These are phyloP conservation scores for Proctacanthus coquilletti DNA, from an alignment of 1,140 invertebrate genomes.

Conservation along the genomic window DNA sequence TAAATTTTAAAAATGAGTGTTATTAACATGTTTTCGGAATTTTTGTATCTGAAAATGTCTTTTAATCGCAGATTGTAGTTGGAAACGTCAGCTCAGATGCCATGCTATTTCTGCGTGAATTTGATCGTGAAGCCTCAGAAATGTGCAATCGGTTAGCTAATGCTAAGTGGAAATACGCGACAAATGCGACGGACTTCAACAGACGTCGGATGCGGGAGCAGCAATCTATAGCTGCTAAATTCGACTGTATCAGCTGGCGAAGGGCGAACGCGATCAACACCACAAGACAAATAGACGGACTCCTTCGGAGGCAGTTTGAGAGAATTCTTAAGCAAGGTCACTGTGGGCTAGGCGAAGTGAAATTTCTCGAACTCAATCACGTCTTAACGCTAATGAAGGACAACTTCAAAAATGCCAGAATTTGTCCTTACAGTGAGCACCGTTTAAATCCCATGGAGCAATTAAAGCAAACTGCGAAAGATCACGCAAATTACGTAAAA, in stretches of 20 bases:
- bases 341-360: conserved; percentile 54
- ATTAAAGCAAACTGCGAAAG: no score
- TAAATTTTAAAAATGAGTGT: no score
- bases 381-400: conserved; percentile 68
- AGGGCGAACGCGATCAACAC: conserved; percentile 51
- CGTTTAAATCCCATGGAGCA: no score
- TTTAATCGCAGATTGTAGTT: no score
- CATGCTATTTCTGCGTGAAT: conserved; percentile 52
- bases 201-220: conserved; percentile 54
- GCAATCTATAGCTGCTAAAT: conserved; percentile 50
- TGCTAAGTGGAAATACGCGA: conserved; percentile 61
- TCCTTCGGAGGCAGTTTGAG: conserved; percentile 50
- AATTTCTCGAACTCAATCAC: conserved; percentile 53
- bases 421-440: conserved; percentile 46
- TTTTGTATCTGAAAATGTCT: no score
- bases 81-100: conserved; percentile 36
- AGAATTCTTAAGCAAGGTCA: conserved; percentile 52
- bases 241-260: conserved; percentile 55
- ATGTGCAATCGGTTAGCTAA: conserved; percentile 53
- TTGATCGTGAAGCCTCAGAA: conserved; percentile 50
- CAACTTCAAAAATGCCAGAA: conserved; percentile 50
- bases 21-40: no score
- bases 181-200: conserved; percentile 60
- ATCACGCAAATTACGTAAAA: no score
- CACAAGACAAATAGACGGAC: conserved; percentile 46